Evolutionary conservation across 2,888 invertebrate genomes (phyloP).

Genomic region (Apamea epomidion): DNA sequence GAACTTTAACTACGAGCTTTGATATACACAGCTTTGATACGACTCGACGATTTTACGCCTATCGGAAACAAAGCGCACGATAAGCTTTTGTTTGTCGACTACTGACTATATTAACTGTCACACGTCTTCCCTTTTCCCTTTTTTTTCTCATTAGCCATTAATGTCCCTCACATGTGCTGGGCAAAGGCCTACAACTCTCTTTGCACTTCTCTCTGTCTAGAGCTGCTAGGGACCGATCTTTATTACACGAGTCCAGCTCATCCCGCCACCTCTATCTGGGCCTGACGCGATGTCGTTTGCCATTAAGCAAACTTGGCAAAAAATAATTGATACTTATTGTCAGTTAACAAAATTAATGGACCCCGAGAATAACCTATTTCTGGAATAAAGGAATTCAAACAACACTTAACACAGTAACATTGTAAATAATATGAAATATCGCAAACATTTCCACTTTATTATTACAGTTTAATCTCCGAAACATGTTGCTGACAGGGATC

Average conservation of each 20-base stretch:
- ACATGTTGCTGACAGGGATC: slow-evolving; percentile 66
- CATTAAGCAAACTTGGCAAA: background rate
- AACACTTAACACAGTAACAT: slow-evolving; percentile 41
- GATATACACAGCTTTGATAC: slow-evolving; percentile 82
- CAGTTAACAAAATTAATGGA: slow-evolving; percentile 11
- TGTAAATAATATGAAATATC: slow-evolving; percentile 61
- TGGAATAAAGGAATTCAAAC: slow-evolving; percentile 39
- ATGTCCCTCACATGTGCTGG: background rate
- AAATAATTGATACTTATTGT: background rate
- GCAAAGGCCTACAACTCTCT: background rate
- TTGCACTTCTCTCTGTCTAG: background rate
- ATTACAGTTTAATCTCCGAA: slow-evolving; percentile 67
- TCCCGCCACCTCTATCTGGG: background rate
- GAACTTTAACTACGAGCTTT: slow-evolving; percentile 87
- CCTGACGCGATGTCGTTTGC: background rate
- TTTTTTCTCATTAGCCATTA: background rate
- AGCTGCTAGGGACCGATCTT: background rate
- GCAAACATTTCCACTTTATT: slow-evolving; percentile 64
- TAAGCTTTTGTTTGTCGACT: slow-evolving; percentile 63
- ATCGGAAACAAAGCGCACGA: slow-evolving; percentile 63
- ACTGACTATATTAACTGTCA: slow-evolving; percentile 22
- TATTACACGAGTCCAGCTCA: background rate
- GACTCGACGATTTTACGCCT: slow-evolving; percentile 67
- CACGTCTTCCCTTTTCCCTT: slow-evolving; percentile 2
- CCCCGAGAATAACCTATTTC: background rate